Percentiles rank a stretch among this genome's conserved stretches.
Evolutionary conservation across 2,888 invertebrate species (phyloP).

Genomic region (Apodemia duryi): DNA sequence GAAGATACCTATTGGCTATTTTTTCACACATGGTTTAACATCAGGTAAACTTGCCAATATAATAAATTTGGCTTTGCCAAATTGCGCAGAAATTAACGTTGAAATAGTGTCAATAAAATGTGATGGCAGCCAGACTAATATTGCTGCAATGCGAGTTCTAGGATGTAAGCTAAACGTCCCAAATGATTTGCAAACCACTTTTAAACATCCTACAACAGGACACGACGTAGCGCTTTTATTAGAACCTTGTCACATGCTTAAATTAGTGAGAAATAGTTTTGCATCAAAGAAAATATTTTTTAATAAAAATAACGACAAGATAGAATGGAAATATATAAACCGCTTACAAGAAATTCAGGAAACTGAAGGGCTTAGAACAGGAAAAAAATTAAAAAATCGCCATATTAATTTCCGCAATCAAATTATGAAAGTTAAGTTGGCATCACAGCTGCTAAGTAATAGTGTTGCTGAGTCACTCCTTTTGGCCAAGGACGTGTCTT

Average conservation of each 20-base stretch:
- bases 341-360: constrained; percentile 26
- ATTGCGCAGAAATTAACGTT: constrained; percentile 23
- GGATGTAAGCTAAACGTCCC: constrained; percentile 20
- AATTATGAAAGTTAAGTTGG: constrained; percentile 30
- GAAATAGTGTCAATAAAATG: not conserved
- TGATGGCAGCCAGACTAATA: constrained; percentile 21
- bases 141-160: constrained; percentile 18
- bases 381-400: constrained; percentile 23
- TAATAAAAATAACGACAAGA: constrained; percentile 21
- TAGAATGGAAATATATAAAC: constrained; percentile 23
- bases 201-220: constrained; percentile 18
- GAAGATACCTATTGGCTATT: constrained; percentile 41
- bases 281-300: not conserved
- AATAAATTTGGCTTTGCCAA: constrained; percentile 24
- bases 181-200: not conserved
- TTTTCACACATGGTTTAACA: constrained; percentile 34
- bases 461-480: constrained; percentile 23
- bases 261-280: constrained; percentile 23
- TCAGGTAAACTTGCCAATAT: constrained; percentile 31
- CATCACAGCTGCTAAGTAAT: constrained; percentile 26
- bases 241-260: constrained; percentile 27
- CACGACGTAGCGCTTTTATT: constrained; percentile 17
- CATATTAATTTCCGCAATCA: constrained; percentile 26
- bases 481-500: constrained; percentile 19
- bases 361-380: constrained; percentile 24